Evolutionary conservation across 2,797 vertebrate species (phyloP), one percentile per base, ranked within the genome.

Genomic region (Sparidentex hasta): DNA sequence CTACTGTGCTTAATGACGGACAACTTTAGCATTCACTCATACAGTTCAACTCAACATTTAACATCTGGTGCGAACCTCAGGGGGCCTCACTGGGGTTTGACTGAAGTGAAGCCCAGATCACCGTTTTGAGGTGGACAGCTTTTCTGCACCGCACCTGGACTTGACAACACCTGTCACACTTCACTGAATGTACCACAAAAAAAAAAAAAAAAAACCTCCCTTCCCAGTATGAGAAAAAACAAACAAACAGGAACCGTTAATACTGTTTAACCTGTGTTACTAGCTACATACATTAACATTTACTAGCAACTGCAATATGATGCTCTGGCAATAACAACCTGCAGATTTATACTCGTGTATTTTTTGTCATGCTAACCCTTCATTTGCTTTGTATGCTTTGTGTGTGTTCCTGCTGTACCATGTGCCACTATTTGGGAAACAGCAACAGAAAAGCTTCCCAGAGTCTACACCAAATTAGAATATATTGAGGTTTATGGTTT

Each of bases 121-220:
- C 75, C 51, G 43, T 77, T 87, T 71, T 43, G 71, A 71, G 74
- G 70, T 72, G 75, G 76, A 87, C 75, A 71, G 75, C 72, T 81
- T 84, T 74, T 75, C 78, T 77, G 41, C 51, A 59, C 69, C 27
- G 74, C 78, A 87, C 67, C 71, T 88, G 79, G 83, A 78, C 84
- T 80, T 87, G 83, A 89, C 78, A 86, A 81, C 74, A 89, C 80
- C 85, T 88, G 85, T 88, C 86, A 92, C 81, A 86, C 72, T 85
- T 81, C 74, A 82, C 46, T 68, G 65, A 81, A 83, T 27, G 57
- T 21, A 78, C 52, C 0, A 50, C 25, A 57, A 29, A 56, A 47
- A 62, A 4, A 33, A 5, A 78, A 58, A 48, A 57, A n/a, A 51
- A 43, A 62, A 4, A 46, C 66, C 23, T 38, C 23, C 47, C 57